Percentiles rank a stretch among this genome's conserved stretches.
These are phyloP conservation scores for Diadegma fenestrale DNA, from an alignment of 2,888 invertebrate species.

Conservation along the genomic window DNA sequence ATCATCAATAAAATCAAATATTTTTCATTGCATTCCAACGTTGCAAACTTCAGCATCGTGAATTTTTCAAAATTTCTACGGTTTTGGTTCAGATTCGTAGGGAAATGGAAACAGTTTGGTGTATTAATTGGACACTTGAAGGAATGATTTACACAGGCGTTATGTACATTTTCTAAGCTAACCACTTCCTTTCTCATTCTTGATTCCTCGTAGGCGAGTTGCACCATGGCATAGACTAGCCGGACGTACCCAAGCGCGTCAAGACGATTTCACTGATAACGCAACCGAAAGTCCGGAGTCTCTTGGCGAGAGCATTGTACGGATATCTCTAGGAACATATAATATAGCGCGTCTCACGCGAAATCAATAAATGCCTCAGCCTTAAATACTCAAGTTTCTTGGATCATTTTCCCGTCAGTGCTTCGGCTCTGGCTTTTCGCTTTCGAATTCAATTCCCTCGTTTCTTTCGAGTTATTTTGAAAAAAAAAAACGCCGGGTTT, in stretches of 20 bases:
- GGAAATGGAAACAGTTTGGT: not conserved
- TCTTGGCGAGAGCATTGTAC: conserved; percentile 52
- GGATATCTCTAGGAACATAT: conserved; percentile 43
- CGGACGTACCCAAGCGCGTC: conserved; percentile 65
- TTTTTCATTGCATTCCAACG: too few species aligned
- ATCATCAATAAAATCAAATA: too few species aligned
- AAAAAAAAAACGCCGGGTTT: too few species aligned
- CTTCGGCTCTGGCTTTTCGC: not conserved
- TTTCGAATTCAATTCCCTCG: not conserved
- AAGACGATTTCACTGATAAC: conserved; percentile 72
- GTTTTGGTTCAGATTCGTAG: not conserved
- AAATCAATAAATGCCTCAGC: conserved; percentile 12
- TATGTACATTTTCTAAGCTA: conserved; percentile 24
- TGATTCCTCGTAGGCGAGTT: conserved; percentile 20
- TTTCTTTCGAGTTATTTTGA: too few species aligned
- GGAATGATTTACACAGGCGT: conserved; percentile 5
- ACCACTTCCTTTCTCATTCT: conserved; percentile 49
- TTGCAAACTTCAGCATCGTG: too few species aligned
- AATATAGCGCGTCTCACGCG: conserved; percentile 4
- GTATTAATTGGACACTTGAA: not conserved
- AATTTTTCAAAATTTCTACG: not conserved
- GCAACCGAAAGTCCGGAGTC: conserved; percentile 68
- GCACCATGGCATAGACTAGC: conserved; percentile 38
- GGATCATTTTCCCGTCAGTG: not conserved
- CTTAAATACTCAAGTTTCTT: not conserved